Conservation (phyloP, 2,888 invertebrate genomes). For the Catocala sponsa region DNA sequence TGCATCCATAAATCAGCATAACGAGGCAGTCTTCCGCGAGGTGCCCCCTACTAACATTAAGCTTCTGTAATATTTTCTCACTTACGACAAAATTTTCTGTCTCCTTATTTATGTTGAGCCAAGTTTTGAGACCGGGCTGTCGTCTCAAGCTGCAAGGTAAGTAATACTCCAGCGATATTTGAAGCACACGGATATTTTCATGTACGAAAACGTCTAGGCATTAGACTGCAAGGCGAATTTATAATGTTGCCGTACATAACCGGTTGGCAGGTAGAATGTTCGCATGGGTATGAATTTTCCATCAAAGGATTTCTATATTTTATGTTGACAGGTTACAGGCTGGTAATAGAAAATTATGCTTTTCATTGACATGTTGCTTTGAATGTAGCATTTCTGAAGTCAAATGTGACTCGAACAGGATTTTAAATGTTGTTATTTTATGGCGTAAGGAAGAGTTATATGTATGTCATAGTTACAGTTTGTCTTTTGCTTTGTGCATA, state of each 20-base stretch:
- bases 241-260: conserved; percentile 31
- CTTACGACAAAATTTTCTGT: conserved; percentile 85
- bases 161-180: conserved; percentile 56
- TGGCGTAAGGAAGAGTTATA: too few relatives aligned
- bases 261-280: conserved; percentile 22
- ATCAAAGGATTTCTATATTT: conserved; percentile 1
- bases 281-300: conserved; percentile 1
- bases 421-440: too few relatives aligned
- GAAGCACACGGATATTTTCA: conserved; percentile 46
- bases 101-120: conserved; percentile 78
- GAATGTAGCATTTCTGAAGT: too few relatives aligned
- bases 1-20: conserved; percentile 85
- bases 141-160: conserved; percentile 69
- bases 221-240: conserved; percentile 33
- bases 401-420: too few relatives aligned
- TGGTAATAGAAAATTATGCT: conserved; percentile 3
- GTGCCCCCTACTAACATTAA: conserved; percentile 83
- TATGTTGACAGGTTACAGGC: conserved; percentile 3
- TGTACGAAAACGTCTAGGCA: conserved; percentile 34
- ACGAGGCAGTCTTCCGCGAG: conserved; percentile 82
- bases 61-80: conserved; percentile 86
- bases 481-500: too few relatives aligned
- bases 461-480: too few relatives aligned
- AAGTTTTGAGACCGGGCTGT: conserved; percentile 72
- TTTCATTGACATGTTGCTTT: not conserved